Evolutionary conservation across 2,888 invertebrate species (phyloP).

Genomic region (Criorhina ranunculi): DNA sequence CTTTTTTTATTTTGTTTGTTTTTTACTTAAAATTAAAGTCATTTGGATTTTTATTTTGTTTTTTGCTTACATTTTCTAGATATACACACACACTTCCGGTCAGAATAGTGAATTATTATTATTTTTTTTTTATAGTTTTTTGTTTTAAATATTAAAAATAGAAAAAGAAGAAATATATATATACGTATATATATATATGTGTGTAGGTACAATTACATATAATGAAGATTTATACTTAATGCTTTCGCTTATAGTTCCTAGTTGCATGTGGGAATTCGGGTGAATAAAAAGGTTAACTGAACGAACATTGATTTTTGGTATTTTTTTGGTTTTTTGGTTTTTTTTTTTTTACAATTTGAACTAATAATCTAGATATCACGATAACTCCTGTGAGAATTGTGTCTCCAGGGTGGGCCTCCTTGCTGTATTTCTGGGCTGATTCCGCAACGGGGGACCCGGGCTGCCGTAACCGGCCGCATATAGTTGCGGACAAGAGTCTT

Average conservation of each 20-base stretch:
- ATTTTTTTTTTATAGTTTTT: slow-evolving; percentile 14
- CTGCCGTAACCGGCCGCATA: slow-evolving; percentile 84
- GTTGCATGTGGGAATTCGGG: slow-evolving; percentile 30
- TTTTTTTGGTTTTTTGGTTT: slow-evolving; percentile 44
- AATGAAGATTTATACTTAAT: slow-evolving; percentile 42
- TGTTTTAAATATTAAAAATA: slow-evolving; percentile 34
- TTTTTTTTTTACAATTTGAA: slow-evolving; percentile 76
- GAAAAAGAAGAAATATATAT: slow-evolving; percentile 26
- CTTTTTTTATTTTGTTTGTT: not conserved
- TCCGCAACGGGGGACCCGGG: slow-evolving; percentile 84
- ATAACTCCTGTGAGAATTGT: slow-evolving; percentile 85
- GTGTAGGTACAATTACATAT: slow-evolving; percentile 57
- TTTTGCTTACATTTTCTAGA: slow-evolving; percentile 52
- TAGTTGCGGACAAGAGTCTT: slow-evolving; percentile 84
- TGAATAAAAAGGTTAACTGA: slow-evolving; percentile 60
- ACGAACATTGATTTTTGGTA: slow-evolving; percentile 25
- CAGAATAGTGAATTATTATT: slow-evolving; percentile 56
- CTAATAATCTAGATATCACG: slow-evolving; percentile 85
- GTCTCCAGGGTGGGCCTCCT: slow-evolving; percentile 85
- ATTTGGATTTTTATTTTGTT: slow-evolving; percentile 32
- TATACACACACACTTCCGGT: slow-evolving; percentile 51
- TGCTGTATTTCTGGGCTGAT: slow-evolving; percentile 83
- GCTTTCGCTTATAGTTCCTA: slow-evolving; percentile 48
- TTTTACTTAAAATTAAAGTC: slow-evolving; percentile 49
- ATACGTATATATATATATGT: too few relatives aligned